Conservation (phyloP, 2,113 vertebrate species). For the Thunnus thynnus region DNA sequence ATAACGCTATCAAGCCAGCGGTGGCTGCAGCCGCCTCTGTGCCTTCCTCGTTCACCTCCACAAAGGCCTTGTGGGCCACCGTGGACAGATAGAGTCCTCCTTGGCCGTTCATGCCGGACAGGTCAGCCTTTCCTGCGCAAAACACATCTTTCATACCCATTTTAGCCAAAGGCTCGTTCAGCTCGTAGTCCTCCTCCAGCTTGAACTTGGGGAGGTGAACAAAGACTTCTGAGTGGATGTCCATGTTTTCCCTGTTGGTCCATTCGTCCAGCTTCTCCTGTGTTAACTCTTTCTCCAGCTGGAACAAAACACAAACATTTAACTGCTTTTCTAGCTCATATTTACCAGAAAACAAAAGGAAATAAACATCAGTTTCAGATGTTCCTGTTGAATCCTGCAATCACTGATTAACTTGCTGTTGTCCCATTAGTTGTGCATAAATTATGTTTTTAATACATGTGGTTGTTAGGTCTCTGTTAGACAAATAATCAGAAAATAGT, state of each 20-base stretch:
- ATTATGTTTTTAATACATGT: too few species aligned
- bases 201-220: constrained; percentile 92
- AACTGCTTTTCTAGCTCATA: background rate
- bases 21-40: constrained; percentile 94
- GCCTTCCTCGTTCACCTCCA: constrained; percentile 96
- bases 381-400: too few species aligned
- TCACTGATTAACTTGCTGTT: too few species aligned
- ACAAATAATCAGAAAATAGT: too few species aligned
- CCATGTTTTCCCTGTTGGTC: constrained; percentile 86
- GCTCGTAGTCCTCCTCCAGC: constrained; percentile 89
- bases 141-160: constrained; percentile 92
- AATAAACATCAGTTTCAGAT: too few species aligned
- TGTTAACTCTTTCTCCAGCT: constrained; percentile 91
- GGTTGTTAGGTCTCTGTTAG: too few species aligned
- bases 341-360: too few species aligned
- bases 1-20: constrained; percentile 72
- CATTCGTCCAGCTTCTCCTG: constrained; percentile 88
- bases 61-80: constrained; percentile 91
- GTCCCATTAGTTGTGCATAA: too few species aligned
- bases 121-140: constrained; percentile 81
- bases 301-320: constrained; percentile 18
- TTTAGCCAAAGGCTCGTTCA: constrained; percentile 81
- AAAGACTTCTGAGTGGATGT: constrained; percentile 71
- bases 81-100: constrained; percentile 88
- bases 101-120: constrained; percentile 90